Base-by-base conservation (phyloP, 2,888 invertebrate genomes). In the Rhamphomyia laevipes region DNA sequence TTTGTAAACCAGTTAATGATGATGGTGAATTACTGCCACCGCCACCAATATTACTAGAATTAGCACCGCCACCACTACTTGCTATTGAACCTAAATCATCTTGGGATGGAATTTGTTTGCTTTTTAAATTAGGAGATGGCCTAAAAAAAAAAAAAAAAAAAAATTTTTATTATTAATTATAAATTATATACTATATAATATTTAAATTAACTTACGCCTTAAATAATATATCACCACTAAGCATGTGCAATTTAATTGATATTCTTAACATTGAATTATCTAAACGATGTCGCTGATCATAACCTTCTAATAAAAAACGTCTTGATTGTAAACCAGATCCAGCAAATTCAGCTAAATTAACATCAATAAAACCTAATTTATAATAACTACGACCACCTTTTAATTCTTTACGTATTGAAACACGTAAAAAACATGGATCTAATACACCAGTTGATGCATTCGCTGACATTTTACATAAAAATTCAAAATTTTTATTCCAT, bases 291-390 rank as follows among this genome's bases (percentile, higher is more conserved):
- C 88, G 79, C 55, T 84, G 80, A 73, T 94, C 93, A 74, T 97
- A 97, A 16, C 95, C 97, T 74, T 96, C 95, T 54, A 97, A 77
- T 55, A 97, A 79, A 70, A 89, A 95, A 61, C 90, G 84, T 56
- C 90, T 80, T 59, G 84, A 81, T 51, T 85, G 84, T 62, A 84
- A 78, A 38, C 95, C 96, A 38, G 92, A 85, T 55, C 94, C 96
- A 49, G 97, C 96, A 73, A 89, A 89, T 75, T 96, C 94, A 51
- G 96, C 91, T 66, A 97, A 80, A 76, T 99, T 96, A 63, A 97
- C 78, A 75, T 96, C 95, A 61, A 90, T 94, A 77, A 93, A 97
- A 59, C 97, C 97, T 62, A 99, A 80, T 77, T 97, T 97, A 74
- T 89, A 89, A 61, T 70, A 71, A 59, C 71, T 71, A 56, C 71